phyloP scores from a whole-genome alignment of 2,113 vertebrate genomes.

The Leucopternis melanops region DNA sequence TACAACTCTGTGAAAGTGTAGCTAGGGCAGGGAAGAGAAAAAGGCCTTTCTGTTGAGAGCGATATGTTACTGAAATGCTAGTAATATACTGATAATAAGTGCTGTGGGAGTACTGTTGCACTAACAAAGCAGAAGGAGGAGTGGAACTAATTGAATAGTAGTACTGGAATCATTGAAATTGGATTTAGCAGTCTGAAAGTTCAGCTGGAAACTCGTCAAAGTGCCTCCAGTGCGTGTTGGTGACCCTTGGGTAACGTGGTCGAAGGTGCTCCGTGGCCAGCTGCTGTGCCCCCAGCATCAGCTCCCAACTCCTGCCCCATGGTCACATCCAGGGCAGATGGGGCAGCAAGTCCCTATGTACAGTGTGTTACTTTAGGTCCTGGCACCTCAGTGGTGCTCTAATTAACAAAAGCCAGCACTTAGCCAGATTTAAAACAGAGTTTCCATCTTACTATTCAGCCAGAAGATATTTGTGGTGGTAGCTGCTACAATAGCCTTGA shows the following conservation, averaged over 20 bases:
- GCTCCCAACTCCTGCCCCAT: background rate
- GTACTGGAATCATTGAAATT: background rate
- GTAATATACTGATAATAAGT: background rate
- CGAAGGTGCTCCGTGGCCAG: background rate
- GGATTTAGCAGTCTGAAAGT: background rate
- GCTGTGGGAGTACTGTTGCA: background rate
- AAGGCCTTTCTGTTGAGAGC: background rate
- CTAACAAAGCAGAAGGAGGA: background rate
- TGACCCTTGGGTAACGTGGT: rapidly evolving
- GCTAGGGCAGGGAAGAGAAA: background rate
- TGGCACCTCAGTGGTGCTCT: background rate
- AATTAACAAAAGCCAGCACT: background rate
- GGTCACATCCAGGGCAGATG: rapidly evolving
- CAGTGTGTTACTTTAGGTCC: background rate
- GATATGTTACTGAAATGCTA: background rate
- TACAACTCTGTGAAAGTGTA: background rate
- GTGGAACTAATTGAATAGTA: background rate
- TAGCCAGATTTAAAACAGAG: background rate
- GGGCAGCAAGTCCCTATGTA: background rate
- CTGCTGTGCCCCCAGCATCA: rapidly evolving
- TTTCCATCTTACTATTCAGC: background rate
- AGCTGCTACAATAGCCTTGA: background rate
- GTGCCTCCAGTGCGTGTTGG: rapidly evolving
- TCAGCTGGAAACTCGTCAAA: background rate
- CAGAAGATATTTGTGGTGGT: background rate